A percentile compares a stretch with the other conserved stretches of the same genome.
Evolutionary conservation across 1,140 invertebrate genomes (phyloP).

Genomic region (Holcopasites calliopsidis): DNA sequence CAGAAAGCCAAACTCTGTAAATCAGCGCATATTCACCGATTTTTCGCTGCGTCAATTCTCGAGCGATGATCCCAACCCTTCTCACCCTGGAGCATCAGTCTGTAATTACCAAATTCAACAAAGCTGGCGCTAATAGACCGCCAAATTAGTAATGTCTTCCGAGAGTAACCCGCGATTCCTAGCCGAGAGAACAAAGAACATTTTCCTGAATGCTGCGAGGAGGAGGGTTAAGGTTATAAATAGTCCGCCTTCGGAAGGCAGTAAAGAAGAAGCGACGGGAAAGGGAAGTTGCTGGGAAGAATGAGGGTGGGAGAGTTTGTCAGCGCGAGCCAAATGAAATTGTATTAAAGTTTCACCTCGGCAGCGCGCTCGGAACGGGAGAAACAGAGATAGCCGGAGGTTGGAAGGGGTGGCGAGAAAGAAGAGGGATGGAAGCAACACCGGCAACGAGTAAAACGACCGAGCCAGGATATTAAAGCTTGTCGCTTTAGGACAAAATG

Average conservation of each 20-base stretch:
- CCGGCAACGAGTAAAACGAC: slow-evolving; percentile 45
- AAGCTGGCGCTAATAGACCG: not conserved
- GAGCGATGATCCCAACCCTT: not conserved
- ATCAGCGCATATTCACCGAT: too few relatives aligned
- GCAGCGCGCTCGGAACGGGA: slow-evolving; percentile 17
- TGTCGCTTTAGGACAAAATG: slow-evolving; percentile 66
- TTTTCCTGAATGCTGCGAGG: slow-evolving; percentile 32
- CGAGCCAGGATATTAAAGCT: slow-evolving; percentile 64
- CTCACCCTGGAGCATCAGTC: not conserved
- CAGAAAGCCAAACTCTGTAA: too few relatives aligned
- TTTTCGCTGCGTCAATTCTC: too few relatives aligned
- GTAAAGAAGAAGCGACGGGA: slow-evolving; percentile 56
- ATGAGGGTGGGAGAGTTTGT: slow-evolving; percentile 59
- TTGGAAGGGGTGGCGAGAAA: not conserved
- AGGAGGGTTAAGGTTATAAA: slow-evolving; percentile 65
- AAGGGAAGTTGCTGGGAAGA: slow-evolving; percentile 55
- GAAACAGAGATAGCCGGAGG: not conserved
- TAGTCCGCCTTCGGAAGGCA: slow-evolving; percentile 65
- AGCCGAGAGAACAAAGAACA: slow-evolving; percentile 51
- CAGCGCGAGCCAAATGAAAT: slow-evolving; percentile 68
- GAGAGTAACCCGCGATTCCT: not conserved
- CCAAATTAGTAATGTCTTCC: slow-evolving; percentile 50
- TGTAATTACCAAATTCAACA: not conserved
- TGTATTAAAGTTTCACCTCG: slow-evolving; percentile 70
- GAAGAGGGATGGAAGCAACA: slow-evolving; percentile 25